Evolutionary conservation across 2,113 vertebrate species (phyloP), one percentile per base, ranked within the genome.

Genomic region (Balaeniceps rex): DNA sequence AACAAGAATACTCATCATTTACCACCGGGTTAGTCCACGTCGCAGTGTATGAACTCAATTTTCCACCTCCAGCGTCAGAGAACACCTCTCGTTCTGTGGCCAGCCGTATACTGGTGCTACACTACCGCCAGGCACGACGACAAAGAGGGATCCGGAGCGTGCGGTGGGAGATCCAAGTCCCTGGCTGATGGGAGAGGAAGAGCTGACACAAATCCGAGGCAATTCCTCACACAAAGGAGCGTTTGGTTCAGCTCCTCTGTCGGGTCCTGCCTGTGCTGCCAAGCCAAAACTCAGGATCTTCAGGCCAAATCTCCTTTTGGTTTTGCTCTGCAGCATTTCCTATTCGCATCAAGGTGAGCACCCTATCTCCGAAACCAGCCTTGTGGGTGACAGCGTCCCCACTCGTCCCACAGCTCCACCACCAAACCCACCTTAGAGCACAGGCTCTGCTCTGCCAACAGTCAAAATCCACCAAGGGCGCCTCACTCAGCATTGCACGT

Each of bases 141-240:
- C 2, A 4, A 14, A 34, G 44, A 4, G 15, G 25, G 25, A 19
- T 4, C 25, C 34, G n/a, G 19, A 16, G 17, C 0, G 0, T 2
- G 42, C 0, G 0, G 18, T 10, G 26, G 54, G 54, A 47, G 12
- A 11, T 10, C 24, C 46, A 16, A 19, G 10, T 11, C 47, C 44
- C 14, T 9, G 10, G 19, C 22, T 57, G 38, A 6, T 31, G 54
- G 54, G 9, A n/a, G 6, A 40, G 74, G 52, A 68, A 44, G 17
- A 44, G 33, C 33, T 6, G 3, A 7, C 42, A 10, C 47, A 21
- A 1, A 58, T 5, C 42, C 2, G 0, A 64, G 58, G 36, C 52
- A 63, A 42, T 7, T 36, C 75, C 55, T 49, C 49, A n/a, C 52
- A 29, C 5, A 31, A 23, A 72, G 6, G 6, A 68, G 28, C 28